Percentiles rank a stretch among this genome's conserved stretches.
Evolutionary conservation across 2,113 vertebrate genomes (phyloP).

Genomic region (Alaudala cheleensis): DNA sequence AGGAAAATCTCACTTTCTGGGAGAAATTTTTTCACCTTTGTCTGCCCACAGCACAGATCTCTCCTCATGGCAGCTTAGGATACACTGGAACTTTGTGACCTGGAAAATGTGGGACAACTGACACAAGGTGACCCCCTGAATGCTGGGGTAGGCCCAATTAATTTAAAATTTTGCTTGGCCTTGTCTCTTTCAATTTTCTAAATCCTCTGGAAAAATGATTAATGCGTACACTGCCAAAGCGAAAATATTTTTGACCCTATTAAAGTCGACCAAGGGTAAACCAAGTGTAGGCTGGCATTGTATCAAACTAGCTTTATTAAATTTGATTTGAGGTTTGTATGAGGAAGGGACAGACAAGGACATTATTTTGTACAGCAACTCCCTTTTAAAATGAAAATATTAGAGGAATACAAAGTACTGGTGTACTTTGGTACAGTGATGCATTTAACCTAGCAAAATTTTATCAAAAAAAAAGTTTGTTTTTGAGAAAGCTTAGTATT

Average conservation of each 20-base stretch:
- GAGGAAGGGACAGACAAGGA: conserved; percentile 89
- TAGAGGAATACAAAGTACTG: conserved; percentile 76
- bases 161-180: conserved; percentile 92
- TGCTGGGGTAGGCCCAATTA: conserved; percentile 89
- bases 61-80: conserved; percentile 78
- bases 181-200: conserved; percentile 95
- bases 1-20: conserved; percentile 81
- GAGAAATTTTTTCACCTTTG: conserved; percentile 86
- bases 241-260: conserved; percentile 99
- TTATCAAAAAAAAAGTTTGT: conserved; percentile 6
- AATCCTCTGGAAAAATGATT: conserved; percentile 96
- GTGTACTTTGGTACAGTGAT: conserved; percentile 20
- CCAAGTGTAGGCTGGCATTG: conserved; percentile 92
- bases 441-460: conserved; percentile 62
- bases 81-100: conserved; percentile 82
- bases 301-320: conserved; percentile 98
- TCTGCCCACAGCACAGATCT: conserved; percentile 79
- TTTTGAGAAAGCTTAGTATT: not conserved
- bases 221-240: conserved; percentile 89
- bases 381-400: conserved; percentile 78
- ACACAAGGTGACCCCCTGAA: conserved; percentile 86
- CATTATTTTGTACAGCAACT: conserved; percentile 89
- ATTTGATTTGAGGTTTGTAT: conserved; percentile 91
- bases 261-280: conserved; percentile 98
- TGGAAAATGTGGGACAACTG: conserved; percentile 87